Evolutionary conservation across 2,113 vertebrate species (phyloP), one percentile per base, ranked within the genome.

Genomic region (Antechinus stuartii): DNA sequence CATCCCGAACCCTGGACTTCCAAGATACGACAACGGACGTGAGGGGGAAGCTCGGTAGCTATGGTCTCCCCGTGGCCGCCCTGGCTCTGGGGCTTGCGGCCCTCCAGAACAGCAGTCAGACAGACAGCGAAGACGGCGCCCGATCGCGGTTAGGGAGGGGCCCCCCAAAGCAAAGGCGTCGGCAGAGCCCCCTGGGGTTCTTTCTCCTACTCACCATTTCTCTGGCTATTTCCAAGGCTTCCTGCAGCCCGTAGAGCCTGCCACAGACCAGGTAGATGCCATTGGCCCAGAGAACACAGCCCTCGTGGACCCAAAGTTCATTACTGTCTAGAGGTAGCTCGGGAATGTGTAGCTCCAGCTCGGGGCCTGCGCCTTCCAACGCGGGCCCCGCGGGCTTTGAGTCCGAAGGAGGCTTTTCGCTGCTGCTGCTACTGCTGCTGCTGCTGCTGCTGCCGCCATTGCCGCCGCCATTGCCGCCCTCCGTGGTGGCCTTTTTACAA

Each of bases 251-350:
- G 49, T 99, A 99, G 96, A 99, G 99, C 97, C 99, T 99, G 98
- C 99, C 99, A 94, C 99, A 99, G 98, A 99, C 99, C 98, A 99
- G 99, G 98, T 99, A 99, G 98, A 99, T 99, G 90, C 99, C 99
- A 98, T 99, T 99, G 98, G 99, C 99, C 99, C 99, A 99, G 97
- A 99, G 99, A 97, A 99, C 99, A 97, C 99, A 99, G 97, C 99
- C 99, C 98, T 99, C 99, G 0, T 99, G 99, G 97, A 99, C 99
- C 99, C 99, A 99, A 98, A 99, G 99, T 99, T 99, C 99, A 98
- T 99, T 99, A 91, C 99, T 99, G 98, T 99, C 99, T 98, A 99
- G 99, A 99, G 99, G 99, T 99, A 99, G 99, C 99, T 99, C 99
- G 98, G 99, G 99, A 97, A 99, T 99, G 99, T 99, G 99, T 98